A percentile compares a stretch with the other conserved stretches of the same genome.
These are phyloP conservation scores for Yponomeuta sedellus DNA, from an alignment of 2,888 invertebrate genomes.

Conservation along the genomic window DNA sequence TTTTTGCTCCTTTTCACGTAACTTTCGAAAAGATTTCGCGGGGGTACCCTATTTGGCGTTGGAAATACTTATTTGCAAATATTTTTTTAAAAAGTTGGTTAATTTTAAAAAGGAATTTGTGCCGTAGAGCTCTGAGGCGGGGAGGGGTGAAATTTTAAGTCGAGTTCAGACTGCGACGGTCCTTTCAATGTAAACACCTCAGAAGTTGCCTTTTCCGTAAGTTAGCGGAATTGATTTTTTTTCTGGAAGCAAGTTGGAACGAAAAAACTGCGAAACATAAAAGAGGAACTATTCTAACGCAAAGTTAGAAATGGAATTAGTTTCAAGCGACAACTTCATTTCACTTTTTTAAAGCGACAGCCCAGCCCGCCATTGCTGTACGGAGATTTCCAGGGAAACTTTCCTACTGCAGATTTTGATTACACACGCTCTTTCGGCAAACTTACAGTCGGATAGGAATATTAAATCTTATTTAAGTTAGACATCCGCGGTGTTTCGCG, in stretches of 20 bases:
- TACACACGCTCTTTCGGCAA: constrained; percentile 72
- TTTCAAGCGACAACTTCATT: constrained; percentile 74
- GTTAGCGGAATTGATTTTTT: constrained; percentile 71
- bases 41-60: constrained; percentile 37
- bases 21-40: constrained; percentile 37
- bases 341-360: constrained; percentile 62
- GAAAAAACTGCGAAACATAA: constrained; percentile 56
- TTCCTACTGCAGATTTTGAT: constrained; percentile 72
- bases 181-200: constrained; percentile 55
- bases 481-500: constrained; percentile 65
- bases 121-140: constrained; percentile 25
- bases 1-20: constrained; percentile 36
- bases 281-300: constrained; percentile 65
- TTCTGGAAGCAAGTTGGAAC: constrained; percentile 59
- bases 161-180: constrained; percentile 43
- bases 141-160: constrained; percentile 43
- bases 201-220: constrained; percentile 56
- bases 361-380: constrained; percentile 59
- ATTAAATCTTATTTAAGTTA: constrained; percentile 77
- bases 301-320: constrained; percentile 72
- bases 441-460: constrained; percentile 71
- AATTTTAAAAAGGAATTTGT: constrained; percentile 52
- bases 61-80: constrained; percentile 48
- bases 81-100: constrained; percentile 52
- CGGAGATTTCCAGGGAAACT: constrained; percentile 63